These are phyloP conservation scores for Phortica okadai DNA, from an alignment of 2,888 invertebrate species.

Conservation along the genomic window DNA sequence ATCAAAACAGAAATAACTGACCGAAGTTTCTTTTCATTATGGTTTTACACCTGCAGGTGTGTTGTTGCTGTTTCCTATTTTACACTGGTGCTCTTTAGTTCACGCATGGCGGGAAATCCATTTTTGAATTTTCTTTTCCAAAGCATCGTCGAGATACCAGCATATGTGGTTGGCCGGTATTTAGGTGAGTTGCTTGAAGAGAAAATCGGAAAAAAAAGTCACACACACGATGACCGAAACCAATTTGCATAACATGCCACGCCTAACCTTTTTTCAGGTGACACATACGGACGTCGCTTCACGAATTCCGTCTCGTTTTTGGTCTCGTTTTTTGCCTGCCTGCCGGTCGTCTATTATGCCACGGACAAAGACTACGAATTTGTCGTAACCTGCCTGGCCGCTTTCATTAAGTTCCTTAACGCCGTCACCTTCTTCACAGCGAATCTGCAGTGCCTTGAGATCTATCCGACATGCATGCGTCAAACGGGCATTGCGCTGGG, in stretches of 20 bases:
- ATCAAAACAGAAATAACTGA: neutral
- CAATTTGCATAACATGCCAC: constrained; percentile 10
- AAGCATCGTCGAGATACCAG: constrained; percentile 81
- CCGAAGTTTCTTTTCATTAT: constrained; percentile 15
- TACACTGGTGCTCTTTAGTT: constrained; percentile 78
- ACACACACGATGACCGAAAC: neutral
- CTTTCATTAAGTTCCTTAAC: constrained; percentile 78
- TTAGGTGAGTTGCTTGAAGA: constrained; percentile 60
- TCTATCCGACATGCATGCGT: constrained; percentile 82
- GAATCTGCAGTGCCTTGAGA: constrained; percentile 81
- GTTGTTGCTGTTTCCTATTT: constrained; percentile 78
- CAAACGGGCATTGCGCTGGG: constrained; percentile 82
- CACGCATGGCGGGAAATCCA: constrained; percentile 80
- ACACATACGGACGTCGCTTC: constrained; percentile 78
- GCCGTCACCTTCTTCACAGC: constrained; percentile 80
- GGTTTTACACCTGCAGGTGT: constrained; percentile 73
- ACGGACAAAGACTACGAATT: constrained; percentile 68
- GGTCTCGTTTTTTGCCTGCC: constrained; percentile 73
- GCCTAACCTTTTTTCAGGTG: constrained; percentile 68
- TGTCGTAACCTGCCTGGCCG: constrained; percentile 74
- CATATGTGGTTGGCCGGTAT: constrained; percentile 79
- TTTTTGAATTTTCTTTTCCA: constrained; percentile 82
- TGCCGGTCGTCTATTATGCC: constrained; percentile 76
- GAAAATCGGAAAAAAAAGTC: neutral
- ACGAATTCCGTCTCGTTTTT: constrained; percentile 77